Evolutionary conservation across 2,113 vertebrate species (phyloP).

Genomic region (Theropithecus gelada): DNA sequence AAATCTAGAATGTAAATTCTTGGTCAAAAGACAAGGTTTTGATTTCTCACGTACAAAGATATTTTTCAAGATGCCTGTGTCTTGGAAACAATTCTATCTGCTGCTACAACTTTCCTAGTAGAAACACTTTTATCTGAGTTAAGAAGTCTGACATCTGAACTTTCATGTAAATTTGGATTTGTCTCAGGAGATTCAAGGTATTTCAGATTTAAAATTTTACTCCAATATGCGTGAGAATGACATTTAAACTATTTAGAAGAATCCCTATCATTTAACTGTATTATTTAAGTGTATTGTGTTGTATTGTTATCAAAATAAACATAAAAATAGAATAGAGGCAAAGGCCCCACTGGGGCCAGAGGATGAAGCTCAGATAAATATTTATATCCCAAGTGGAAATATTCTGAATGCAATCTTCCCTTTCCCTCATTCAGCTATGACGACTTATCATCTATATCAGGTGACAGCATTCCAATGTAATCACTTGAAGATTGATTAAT

Average conservation of each 20-base stretch:
- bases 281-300: neutral
- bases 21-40: neutral
- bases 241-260: neutral
- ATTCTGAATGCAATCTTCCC: neutral
- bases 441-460: neutral
- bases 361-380: neutral
- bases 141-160: neutral
- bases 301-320: neutral
- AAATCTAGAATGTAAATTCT: neutral
- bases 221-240: neutral
- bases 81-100: neutral
- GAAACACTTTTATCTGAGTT: neutral
- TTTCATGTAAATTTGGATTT: neutral
- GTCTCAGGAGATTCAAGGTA: neutral
- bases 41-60: neutral
- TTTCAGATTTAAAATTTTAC: neutral
- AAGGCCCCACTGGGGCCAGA: neutral
- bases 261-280: neutral
- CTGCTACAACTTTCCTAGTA: neutral
- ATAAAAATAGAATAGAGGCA: neutral
- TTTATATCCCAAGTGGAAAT: neutral
- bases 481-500: conserved; percentile 44
- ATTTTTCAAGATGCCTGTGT: neutral
- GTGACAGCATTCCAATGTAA: neutral
- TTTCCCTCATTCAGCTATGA: neutral